These are phyloP conservation scores for Leptosomus discolor DNA, from an alignment of 2,113 vertebrate genomes.

Conservation along the genomic window DNA sequence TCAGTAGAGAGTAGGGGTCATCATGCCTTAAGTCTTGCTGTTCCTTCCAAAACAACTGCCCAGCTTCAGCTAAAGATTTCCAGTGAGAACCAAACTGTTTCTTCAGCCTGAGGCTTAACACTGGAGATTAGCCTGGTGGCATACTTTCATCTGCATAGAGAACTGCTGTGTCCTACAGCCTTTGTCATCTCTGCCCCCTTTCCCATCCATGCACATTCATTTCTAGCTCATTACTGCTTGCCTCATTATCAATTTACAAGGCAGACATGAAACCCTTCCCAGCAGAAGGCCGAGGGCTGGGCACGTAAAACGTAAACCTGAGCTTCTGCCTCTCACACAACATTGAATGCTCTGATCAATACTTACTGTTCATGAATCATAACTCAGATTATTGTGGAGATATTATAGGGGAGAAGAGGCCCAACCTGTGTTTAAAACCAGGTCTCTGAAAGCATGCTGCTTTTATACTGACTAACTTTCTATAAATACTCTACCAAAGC, in stretches of 20 bases:
- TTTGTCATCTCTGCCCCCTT: background rate
- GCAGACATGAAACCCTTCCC: background rate
- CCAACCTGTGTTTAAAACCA: background rate
- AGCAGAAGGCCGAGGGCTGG: background rate
- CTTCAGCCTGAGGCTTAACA: background rate
- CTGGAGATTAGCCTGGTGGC: background rate
- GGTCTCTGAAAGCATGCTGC: background rate
- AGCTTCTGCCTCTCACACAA: background rate
- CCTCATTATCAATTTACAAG: background rate
- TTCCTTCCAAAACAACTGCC: background rate
- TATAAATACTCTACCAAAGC: background rate
- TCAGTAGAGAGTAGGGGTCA: background rate
- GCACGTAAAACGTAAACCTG: background rate
- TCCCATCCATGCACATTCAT: background rate
- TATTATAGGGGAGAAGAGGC: background rate
- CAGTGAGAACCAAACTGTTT: background rate
- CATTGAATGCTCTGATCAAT: background rate
- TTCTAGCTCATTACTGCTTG: background rate
- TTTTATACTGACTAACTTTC: background rate
- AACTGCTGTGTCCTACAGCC: background rate
- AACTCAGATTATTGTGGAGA: background rate
- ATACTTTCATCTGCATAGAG: background rate
- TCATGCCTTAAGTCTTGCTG: background rate
- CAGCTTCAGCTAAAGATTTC: background rate
- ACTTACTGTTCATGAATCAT: background rate